phyloP scores from a whole-genome alignment of 2,888 invertebrate species.

The Phlogophora meticulosa region DNA sequence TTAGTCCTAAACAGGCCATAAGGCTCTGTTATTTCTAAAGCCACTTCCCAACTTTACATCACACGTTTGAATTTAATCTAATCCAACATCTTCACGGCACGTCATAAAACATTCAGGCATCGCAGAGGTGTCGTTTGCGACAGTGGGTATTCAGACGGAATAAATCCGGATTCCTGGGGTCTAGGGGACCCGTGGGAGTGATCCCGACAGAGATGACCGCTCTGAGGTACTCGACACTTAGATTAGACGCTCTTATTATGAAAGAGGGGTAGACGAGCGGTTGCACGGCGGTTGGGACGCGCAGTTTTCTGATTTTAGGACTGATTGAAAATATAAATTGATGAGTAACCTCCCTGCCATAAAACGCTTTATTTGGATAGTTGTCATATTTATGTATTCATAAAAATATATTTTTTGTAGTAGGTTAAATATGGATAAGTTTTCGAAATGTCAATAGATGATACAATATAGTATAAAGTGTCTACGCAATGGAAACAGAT shows the following conservation, averaged over 20 bases:
- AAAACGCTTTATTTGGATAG: too few relatives aligned
- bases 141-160: slow-evolving; percentile 84
- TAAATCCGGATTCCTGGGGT: slow-evolving; percentile 87
- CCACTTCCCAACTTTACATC: slow-evolving; percentile 28
- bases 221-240: slow-evolving; percentile 86
- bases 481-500: too few relatives aligned
- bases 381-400: too few relatives aligned
- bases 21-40: slow-evolving; percentile 23
- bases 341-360: too few relatives aligned
- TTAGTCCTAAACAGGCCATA: slow-evolving; percentile 2
- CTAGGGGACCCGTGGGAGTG: slow-evolving; percentile 88
- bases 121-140: slow-evolving; percentile 85
- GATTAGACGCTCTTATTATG: slow-evolving; percentile 84
- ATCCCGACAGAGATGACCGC: slow-evolving; percentile 89
- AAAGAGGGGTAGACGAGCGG: slow-evolving; percentile 71
- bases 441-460: too few relatives aligned
- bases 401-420: too few relatives aligned
- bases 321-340: too few relatives aligned
- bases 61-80: slow-evolving; percentile 80
- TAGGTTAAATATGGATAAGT: background rate
- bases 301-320: slow-evolving; percentile 4
- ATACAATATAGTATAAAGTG: too few relatives aligned
- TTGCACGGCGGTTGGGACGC: slow-evolving; percentile 56
- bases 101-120: slow-evolving; percentile 83
- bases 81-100: slow-evolving; percentile 78